Base-by-base conservation (phyloP, 37 sponge, comb jelly and placozoan species). In the Cliona cf. orientalis region DNA sequence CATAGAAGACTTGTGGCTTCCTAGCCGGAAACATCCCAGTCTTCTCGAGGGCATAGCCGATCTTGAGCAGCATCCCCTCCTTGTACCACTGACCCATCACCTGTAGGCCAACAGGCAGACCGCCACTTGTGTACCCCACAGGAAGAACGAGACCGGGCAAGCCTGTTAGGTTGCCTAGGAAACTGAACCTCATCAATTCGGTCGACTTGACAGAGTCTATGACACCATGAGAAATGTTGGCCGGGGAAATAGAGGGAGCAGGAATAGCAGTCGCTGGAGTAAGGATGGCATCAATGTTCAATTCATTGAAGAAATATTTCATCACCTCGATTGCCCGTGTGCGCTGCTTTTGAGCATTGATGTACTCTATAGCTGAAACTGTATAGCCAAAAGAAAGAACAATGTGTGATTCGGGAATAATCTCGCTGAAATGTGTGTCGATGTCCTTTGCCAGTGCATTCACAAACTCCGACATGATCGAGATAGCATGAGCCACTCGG, bases 21-120 rank as follows among this genome's bases (percentile, higher is more conserved):
- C 46, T 34, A 2, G 40, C 42, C 25, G 78, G 76, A 36, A 76
- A 75, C 6, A 35, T 58, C 2, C 64, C 58, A 42, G 42, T 34
- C 26, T 69, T 85, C 78, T 98, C 98, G n/a, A 90, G 71, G 5
- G 81, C 93, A 60, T 53, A 57, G 42, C 89, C 98, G 40, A 79
- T 87, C 19, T 61, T 78, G 23, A 95, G 58, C 25, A 97, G 63
- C 66, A 95, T 49, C 19, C 87, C 62, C 71, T 97, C 98, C 55
- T 90, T 66, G 86, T 94, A 91, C 93, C 95, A 92, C 3, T 65
- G 80, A 2, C 89, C 95, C 88, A 92, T 95, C 55, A 97, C 29
- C 84, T 91, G 93, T n/a, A 97, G 59, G 33, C 91, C 81, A 23
- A 95, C 71, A 7, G 98, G 98, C 28, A 98, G 76, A 1, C 89